Conservation (phyloP, 2,888 invertebrate genomes). For the Pilophorus perplexus region DNA sequence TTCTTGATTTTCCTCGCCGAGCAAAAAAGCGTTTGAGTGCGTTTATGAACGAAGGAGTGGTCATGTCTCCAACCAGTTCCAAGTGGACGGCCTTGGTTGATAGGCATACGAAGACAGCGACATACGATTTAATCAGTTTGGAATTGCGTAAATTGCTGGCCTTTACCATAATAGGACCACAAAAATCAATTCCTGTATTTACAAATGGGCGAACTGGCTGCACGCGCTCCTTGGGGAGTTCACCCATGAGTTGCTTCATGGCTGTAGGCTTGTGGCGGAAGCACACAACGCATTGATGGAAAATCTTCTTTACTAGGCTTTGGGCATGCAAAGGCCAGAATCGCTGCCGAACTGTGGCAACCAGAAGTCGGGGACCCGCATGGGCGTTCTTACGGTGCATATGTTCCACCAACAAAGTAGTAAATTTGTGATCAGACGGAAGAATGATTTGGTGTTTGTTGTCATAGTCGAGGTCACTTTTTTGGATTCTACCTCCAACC, state of each 20-base stretch:
- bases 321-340: conserved; percentile 48
- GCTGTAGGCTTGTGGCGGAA: background rate
- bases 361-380: conserved; percentile 46
- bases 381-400: conserved; percentile 42
- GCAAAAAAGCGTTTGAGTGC: conserved; percentile 8
- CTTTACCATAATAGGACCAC: too few relatives aligned
- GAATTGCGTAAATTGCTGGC: background rate
- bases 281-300: conserved; percentile 43
- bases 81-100: conserved; percentile 22
- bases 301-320: conserved; percentile 41
- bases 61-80: conserved; percentile 1
- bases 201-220: background rate
- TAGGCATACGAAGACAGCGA: conserved; percentile 16
- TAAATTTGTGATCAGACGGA: conserved; percentile 42
- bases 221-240: conserved; percentile 4
- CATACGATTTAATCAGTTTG: background rate
- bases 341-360: conserved; percentile 44
- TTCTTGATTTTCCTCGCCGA: conserved; percentile 16
- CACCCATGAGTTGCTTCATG: background rate
- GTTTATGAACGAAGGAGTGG: conserved; percentile 1
- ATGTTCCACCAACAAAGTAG: conserved; percentile 2
- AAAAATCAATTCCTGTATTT: conserved; percentile 23
- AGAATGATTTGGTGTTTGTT: conserved; percentile 49
- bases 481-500: conserved; percentile 43
- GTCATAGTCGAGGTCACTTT: conserved; percentile 46